These are phyloP conservation scores for Conistra vaccinii DNA, from an alignment of 2,888 invertebrate genomes.

Conservation along the genomic window DNA sequence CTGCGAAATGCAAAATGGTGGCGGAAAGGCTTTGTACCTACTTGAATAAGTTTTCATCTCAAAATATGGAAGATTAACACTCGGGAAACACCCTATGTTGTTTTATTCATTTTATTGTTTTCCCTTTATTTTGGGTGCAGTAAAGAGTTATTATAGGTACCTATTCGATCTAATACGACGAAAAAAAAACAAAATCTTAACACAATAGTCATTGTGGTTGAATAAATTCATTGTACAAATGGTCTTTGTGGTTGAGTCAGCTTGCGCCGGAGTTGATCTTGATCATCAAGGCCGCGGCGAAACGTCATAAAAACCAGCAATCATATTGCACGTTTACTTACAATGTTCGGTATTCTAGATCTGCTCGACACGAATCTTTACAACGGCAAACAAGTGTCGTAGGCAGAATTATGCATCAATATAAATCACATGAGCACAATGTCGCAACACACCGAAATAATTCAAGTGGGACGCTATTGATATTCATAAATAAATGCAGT, in stretches of 20 bases:
- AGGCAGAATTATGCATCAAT: neutral
- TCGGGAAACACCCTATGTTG: neutral
- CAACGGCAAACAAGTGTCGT: slow-evolving; percentile 21
- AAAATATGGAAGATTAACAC: neutral
- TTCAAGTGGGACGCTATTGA: slow-evolving; percentile 44
- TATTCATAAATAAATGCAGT: slow-evolving; percentile 36
- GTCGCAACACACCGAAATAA: slow-evolving; percentile 17
- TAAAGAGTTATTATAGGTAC: slow-evolving; percentile 9
- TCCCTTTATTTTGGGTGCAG: neutral
- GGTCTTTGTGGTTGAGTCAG: slow-evolving; percentile 76
- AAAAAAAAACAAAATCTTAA: slow-evolving; percentile 65
- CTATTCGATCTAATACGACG: slow-evolving; percentile 21
- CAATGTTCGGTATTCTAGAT: slow-evolving; percentile 30
- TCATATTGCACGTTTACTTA: slow-evolving; percentile 46
- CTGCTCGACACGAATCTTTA: slow-evolving; percentile 36
- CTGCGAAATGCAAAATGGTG: neutral
- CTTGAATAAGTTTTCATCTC: neutral
- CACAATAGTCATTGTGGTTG: slow-evolving; percentile 81
- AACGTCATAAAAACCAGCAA: slow-evolving; percentile 56
- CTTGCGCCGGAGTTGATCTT: slow-evolving; percentile 63
- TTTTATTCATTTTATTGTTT: neutral
- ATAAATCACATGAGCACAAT: slow-evolving; percentile 30
- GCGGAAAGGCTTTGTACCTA: neutral
- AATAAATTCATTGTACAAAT: slow-evolving; percentile 73
- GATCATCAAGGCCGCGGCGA: slow-evolving; percentile 63